phyloP scores from a whole-genome alignment of 1,140 invertebrate genomes.

The Drepana arcuata region DNA sequence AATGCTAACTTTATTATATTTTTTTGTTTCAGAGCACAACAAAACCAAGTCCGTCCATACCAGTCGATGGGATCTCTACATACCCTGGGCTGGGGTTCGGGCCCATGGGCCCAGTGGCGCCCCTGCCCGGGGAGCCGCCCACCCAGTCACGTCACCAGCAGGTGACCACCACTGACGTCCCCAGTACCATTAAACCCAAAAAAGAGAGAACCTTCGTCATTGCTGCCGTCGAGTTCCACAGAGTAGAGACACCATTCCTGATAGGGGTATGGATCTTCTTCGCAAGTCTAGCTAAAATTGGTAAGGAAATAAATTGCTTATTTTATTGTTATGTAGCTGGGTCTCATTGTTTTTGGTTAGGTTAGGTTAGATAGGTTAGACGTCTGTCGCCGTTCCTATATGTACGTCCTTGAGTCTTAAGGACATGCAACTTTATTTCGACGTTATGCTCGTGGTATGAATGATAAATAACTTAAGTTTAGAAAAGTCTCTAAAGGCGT shows the following conservation, averaged over 20 bases:
- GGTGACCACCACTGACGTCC: conserved; percentile 35
- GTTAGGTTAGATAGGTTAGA: too few relatives aligned
- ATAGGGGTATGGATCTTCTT: conserved; percentile 96
- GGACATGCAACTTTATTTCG: too few relatives aligned
- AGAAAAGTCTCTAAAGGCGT: too few relatives aligned
- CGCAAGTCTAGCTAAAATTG: conserved; percentile 94
- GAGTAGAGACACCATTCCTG: conserved; percentile 93
- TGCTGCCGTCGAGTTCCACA: conserved; percentile 86
- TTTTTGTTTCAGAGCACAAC: conserved; percentile 43
- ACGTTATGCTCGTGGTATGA: too few relatives aligned
- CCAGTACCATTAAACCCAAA: conserved; percentile 34
- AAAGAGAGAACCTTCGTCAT: conserved; percentile 74
- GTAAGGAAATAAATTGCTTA: too few relatives aligned
- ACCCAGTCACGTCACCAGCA: conserved; percentile 46
- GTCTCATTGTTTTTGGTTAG: too few relatives aligned
- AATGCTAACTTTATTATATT: too few relatives aligned
- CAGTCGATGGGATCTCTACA: conserved; percentile 57
- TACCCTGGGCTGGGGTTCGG: conserved; percentile 58
- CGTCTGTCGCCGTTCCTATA: too few relatives aligned
- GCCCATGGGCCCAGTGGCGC: conserved; percentile 58
- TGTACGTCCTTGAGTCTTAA: too few relatives aligned
- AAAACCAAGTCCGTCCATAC: conserved; percentile 64
- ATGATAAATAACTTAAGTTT: too few relatives aligned
- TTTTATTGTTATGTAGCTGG: too few relatives aligned
- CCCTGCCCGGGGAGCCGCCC: conserved; percentile 42